Percentiles rank a stretch among this genome's conserved stretches.
These are phyloP conservation scores for Sipha maydis DNA, from an alignment of 2,888 invertebrate species.

Conservation along the genomic window DNA sequence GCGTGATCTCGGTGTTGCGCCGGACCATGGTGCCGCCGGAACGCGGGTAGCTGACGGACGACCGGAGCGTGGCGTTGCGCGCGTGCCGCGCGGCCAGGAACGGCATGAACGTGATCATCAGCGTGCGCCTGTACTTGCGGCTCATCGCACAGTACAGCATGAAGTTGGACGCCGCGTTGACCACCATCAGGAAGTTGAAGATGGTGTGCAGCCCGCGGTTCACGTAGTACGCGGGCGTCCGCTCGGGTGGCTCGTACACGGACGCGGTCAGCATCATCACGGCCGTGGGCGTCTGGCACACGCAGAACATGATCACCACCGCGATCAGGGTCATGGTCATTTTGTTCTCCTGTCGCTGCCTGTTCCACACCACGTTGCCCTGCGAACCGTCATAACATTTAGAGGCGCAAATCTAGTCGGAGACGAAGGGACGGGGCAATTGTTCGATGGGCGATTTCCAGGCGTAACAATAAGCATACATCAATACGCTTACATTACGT, in stretches of 20 bases:
- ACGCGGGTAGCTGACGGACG: constrained; percentile 56
- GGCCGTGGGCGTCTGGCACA: constrained; percentile 80
- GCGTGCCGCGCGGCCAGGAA: constrained; percentile 63
- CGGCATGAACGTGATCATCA: constrained; percentile 65
- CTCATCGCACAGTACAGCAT: constrained; percentile 81
- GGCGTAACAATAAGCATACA: no score
- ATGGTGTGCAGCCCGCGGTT: constrained; percentile 75
- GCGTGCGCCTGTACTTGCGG: constrained; percentile 77
- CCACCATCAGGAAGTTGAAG: constrained; percentile 76
- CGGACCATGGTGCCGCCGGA: constrained; percentile 51
- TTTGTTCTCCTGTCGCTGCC: constrained; percentile 75
- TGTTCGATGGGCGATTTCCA: background rate
- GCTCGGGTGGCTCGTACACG: constrained; percentile 65
- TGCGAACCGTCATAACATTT: background rate
- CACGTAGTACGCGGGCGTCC: constrained; percentile 67
- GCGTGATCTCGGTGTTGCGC: constrained; percentile 54
- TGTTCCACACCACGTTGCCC: constrained; percentile 62
- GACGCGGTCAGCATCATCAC: constrained; percentile 69
- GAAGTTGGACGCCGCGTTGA: constrained; percentile 82
- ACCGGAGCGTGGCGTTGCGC: constrained; percentile 49
- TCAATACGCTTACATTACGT: no score
- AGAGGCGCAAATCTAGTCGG: no score
- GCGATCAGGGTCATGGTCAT: constrained; percentile 81
- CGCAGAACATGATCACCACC: constrained; percentile 79
- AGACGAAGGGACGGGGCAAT: background rate